Evolutionary conservation across 2,888 invertebrate species (phyloP).

Genomic region (Caenorhabditis panamensis): DNA sequence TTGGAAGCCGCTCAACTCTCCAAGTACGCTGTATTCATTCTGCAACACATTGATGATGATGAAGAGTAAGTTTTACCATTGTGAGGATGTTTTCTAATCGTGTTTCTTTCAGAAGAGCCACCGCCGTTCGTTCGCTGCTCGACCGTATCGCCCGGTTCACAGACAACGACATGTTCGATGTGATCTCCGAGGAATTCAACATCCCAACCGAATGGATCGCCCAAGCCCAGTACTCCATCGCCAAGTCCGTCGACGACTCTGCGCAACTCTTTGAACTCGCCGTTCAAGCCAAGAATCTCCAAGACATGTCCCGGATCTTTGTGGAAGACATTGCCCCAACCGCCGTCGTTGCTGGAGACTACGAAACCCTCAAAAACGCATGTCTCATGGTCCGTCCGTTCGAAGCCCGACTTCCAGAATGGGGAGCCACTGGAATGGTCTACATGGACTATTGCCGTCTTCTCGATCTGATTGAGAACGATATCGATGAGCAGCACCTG

Average conservation of each 20-base stretch:
- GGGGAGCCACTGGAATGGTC: slow-evolving; percentile 68
- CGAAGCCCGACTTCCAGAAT: slow-evolving; percentile 60
- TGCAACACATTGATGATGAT: slow-evolving; percentile 68
- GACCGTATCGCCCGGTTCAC: slow-evolving; percentile 54
- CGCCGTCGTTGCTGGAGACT: slow-evolving; percentile 62
- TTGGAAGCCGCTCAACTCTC: slow-evolving; percentile 55
- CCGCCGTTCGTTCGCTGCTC: slow-evolving; percentile 34
- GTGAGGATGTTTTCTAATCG: not conserved
- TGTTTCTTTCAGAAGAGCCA: slow-evolving; percentile 43
- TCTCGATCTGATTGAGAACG: slow-evolving; percentile 36
- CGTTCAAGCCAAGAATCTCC: slow-evolving; percentile 45
- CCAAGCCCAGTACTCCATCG: slow-evolving; percentile 62
- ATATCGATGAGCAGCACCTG: slow-evolving; percentile 24
- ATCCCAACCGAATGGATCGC: slow-evolving; percentile 67
- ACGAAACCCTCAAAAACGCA: slow-evolving; percentile 49
- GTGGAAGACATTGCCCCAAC: slow-evolving; percentile 69
- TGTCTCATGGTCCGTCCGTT: slow-evolving; percentile 59
- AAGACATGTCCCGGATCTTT: slow-evolving; percentile 60
- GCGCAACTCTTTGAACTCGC: slow-evolving; percentile 61
- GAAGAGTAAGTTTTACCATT: slow-evolving; percentile 59
- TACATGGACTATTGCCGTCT: slow-evolving; percentile 66
- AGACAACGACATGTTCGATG: slow-evolving; percentile 35
- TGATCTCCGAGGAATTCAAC: slow-evolving; percentile 41
- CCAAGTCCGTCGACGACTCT: slow-evolving; percentile 47
- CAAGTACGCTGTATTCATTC: slow-evolving; percentile 64